phyloP scores from a whole-genome alignment of 35 echinoderm and acorn worm genomes.

The Eucidaris tribuloides region DNA sequence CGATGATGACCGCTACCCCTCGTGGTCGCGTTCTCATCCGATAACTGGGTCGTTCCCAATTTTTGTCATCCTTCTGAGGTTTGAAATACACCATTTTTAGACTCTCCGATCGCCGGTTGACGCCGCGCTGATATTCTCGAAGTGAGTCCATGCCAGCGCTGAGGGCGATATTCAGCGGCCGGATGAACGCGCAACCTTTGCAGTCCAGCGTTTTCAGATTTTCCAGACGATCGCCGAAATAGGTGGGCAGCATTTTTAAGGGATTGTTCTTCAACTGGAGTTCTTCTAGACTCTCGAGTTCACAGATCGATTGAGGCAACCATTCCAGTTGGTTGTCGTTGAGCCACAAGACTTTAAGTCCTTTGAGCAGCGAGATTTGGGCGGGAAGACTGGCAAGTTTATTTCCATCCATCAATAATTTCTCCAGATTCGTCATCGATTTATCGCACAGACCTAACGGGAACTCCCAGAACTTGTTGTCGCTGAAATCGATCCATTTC shows the following conservation, averaged over 20 bases:
- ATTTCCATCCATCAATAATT: conserved; percentile 70
- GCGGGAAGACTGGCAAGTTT: conserved; percentile 37
- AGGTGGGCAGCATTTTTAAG: conserved; percentile 63
- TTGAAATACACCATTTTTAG: conserved; percentile 53
- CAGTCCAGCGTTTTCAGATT: conserved; percentile 55
- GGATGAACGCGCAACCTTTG: conserved; percentile 59
- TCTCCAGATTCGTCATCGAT: conserved; percentile 52
- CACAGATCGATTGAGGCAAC: conserved; percentile 75
- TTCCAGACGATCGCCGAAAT: conserved; percentile 28
- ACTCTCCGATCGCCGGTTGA: conserved; percentile 46
- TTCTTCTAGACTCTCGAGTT: conserved; percentile 61
- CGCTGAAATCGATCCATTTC: conserved; percentile 66
- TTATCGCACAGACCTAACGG: conserved; percentile 55
- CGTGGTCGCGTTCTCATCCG: conserved; percentile 73
- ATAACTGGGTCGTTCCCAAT: conserved; percentile 63
- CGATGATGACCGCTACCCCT: conserved; percentile 85
- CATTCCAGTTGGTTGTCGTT: conserved; percentile 77
- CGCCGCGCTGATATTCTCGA: conserved; percentile 38
- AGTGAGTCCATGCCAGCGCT: conserved; percentile 3
- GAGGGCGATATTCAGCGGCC: not conserved
- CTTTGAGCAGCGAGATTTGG: conserved; percentile 51
- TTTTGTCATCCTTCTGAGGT: conserved; percentile 18
- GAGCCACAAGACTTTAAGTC: conserved; percentile 60
- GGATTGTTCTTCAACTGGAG: conserved; percentile 61
- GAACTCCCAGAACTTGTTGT: conserved; percentile 78